Percentiles rank a stretch among this genome's conserved stretches.
These are phyloP conservation scores for Musca vetustissima DNA, from an alignment of 1,140 invertebrate genomes.

Conservation along the genomic window DNA sequence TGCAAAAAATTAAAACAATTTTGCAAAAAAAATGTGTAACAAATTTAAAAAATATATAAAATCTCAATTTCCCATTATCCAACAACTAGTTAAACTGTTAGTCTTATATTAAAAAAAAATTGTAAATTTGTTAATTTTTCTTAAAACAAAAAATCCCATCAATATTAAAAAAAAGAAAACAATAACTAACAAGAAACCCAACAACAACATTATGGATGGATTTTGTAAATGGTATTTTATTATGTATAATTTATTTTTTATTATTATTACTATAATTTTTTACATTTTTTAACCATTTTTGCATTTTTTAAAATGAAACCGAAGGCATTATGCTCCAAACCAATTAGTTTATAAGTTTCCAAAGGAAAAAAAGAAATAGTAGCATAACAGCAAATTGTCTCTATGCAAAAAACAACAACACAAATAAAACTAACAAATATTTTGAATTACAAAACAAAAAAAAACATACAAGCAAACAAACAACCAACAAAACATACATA, in stretches of 20 bases:
- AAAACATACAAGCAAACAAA: slow-evolving; percentile 1
- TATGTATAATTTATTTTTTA: too few relatives aligned
- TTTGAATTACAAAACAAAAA: slow-evolving; percentile 3
- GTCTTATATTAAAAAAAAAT: too few relatives aligned
- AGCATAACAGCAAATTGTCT: too few relatives aligned
- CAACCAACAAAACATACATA: slow-evolving; percentile 8
- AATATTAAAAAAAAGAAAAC: neutral
- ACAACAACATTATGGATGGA: neutral
- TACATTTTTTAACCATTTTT: neutral
- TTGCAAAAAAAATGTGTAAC: too few relatives aligned
- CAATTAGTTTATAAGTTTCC: slow-evolving; percentile 17
- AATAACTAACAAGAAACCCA: neutral
- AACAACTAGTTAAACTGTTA: slow-evolving; percentile 21
- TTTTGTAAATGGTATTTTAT: too few relatives aligned
- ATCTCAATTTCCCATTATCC: neutral
- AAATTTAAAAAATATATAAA: neutral
- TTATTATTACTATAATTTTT: too few relatives aligned
- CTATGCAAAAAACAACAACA: too few relatives aligned
- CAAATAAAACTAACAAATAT: slow-evolving; percentile 6
- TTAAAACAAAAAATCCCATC: neutral
- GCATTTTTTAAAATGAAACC: slow-evolving; percentile 13
- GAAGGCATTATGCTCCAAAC: slow-evolving; percentile 13
- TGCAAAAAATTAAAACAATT: too few relatives aligned
- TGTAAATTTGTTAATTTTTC: too few relatives aligned
- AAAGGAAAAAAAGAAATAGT: too few relatives aligned